A percentile compares a stretch with the other conserved stretches of the same genome.
These are phyloP conservation scores for Melanaphis sacchari DNA, from an alignment of 1,140 invertebrate genomes.

Conservation along the genomic window DNA sequence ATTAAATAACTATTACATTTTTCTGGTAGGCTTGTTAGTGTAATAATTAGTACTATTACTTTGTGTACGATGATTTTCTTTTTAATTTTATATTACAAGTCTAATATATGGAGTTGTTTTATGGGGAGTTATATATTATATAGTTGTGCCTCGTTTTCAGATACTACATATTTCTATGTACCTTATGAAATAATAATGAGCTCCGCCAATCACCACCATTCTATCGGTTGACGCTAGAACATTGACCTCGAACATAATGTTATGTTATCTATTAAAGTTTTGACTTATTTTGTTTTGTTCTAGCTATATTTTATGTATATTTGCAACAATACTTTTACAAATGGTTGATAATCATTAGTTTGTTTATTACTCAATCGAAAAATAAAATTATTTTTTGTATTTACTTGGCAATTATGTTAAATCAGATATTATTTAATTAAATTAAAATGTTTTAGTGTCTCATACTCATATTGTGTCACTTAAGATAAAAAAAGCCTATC, in stretches of 20 bases:
- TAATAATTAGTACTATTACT: background rate
- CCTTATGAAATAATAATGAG: constrained; percentile 53
- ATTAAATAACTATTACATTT: background rate
- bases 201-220: background rate
- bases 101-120: background rate
- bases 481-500: background rate
- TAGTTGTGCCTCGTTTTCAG: background rate
- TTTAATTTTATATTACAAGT: background rate
- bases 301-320: background rate
- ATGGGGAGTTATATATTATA: background rate
- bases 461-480: no score
- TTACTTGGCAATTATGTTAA: background rate
- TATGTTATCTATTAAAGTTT: constrained; percentile 7
- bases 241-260: constrained; percentile 42
- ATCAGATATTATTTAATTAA: background rate
- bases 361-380: background rate
- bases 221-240: constrained; percentile 6
- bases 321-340: background rate
- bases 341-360: background rate
- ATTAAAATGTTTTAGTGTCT: background rate
- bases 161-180: background rate
- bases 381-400: background rate
- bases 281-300: background rate
- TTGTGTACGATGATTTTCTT: background rate
- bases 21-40: background rate